A percentile compares a stretch with the other conserved stretches of the same genome.
phyloP scores from a whole-genome alignment of 2,113 vertebrate genomes.

The Etheostoma spectabile region DNA sequence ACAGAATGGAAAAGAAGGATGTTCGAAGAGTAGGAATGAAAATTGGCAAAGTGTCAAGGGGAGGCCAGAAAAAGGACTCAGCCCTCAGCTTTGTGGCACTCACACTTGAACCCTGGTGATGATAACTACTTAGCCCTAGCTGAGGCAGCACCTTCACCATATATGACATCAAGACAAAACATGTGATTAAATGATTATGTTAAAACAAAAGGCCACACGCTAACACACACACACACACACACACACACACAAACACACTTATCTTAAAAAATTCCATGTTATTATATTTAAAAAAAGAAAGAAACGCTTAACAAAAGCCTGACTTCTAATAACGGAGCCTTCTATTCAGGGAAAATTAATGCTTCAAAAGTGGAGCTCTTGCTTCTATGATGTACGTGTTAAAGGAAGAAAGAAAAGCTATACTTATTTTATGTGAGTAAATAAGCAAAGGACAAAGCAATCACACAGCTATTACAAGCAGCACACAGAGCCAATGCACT shows the following conservation, averaged over 20 bases:
- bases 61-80: conserved; percentile 2
- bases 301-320: conserved; percentile 10
- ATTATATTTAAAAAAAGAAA: conserved; percentile 16
- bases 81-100: not conserved
- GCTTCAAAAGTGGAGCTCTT: conserved; percentile 32
- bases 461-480: conserved; percentile 35
- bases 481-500: conserved; percentile 11
- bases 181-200: not conserved
- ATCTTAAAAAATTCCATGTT: conserved; percentile 11
- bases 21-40: conserved; percentile 7
- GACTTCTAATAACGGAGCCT: conserved; percentile 38
- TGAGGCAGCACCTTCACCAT: not conserved
- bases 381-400: conserved; percentile 12
- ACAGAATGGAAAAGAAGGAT: conserved; percentile 1
- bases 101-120: conserved; percentile 20
- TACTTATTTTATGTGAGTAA: conserved; percentile 51
- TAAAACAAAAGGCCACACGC: not conserved
- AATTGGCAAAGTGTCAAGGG: conserved; percentile 6
- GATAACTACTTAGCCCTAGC: conserved; percentile 1
- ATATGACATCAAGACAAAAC: not conserved
- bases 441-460: conserved; percentile 56
- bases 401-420: conserved; percentile 20
- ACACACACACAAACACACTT: not conserved
- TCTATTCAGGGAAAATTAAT: conserved; percentile 36
- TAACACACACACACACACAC: not conserved